Percentiles rank a stretch among this genome's conserved stretches.
Evolutionary conservation across 1,140 invertebrate genomes (phyloP).

Genomic region (Lethrus apterus): DNA sequence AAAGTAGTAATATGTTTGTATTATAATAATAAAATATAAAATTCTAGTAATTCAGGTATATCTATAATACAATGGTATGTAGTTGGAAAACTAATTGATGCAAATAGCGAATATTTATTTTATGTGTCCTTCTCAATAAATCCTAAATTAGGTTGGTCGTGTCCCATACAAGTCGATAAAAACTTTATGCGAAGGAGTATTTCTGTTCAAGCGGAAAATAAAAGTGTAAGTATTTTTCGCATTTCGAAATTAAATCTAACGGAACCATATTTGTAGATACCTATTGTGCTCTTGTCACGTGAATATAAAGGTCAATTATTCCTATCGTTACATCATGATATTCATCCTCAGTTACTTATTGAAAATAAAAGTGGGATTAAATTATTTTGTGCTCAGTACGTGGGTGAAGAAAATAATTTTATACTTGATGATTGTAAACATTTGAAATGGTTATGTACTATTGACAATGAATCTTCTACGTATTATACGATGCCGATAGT

Average conservation of each 20-base stretch:
- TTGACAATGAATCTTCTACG: constrained; percentile 23
- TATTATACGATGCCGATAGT: constrained; percentile 40
- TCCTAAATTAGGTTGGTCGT: constrained; percentile 43
- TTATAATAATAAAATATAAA: constrained; percentile 2
- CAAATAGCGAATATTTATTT: constrained; percentile 33
- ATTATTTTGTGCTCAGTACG: constrained; percentile 33
- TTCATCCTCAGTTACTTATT: constrained; percentile 44
- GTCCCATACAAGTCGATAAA: constrained; percentile 49
- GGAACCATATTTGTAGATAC: constrained; percentile 31
- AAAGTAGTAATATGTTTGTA: constrained; percentile 1
- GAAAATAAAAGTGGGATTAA: constrained; percentile 32
- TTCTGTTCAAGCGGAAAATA: constrained; percentile 34
- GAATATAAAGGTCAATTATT: constrained; percentile 51
- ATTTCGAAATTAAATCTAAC: neutral
- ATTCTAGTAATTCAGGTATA: constrained; percentile 41
- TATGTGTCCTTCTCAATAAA: constrained; percentile 41
- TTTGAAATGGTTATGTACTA: constrained; percentile 36
- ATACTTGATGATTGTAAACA: constrained; percentile 31
- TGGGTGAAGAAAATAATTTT: constrained; percentile 18
- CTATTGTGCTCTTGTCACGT: constrained; percentile 46
- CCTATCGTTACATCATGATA: constrained; percentile 50
- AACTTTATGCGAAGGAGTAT: constrained; percentile 41
- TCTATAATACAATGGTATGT: constrained; percentile 45
- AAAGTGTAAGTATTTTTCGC: constrained; percentile 24
- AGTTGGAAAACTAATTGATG: constrained; percentile 21